Evolutionary conservation across 2,888 invertebrate species (phyloP), one percentile per base, ranked within the genome.

Genomic region (Lasioglossum pauxillum): DNA sequence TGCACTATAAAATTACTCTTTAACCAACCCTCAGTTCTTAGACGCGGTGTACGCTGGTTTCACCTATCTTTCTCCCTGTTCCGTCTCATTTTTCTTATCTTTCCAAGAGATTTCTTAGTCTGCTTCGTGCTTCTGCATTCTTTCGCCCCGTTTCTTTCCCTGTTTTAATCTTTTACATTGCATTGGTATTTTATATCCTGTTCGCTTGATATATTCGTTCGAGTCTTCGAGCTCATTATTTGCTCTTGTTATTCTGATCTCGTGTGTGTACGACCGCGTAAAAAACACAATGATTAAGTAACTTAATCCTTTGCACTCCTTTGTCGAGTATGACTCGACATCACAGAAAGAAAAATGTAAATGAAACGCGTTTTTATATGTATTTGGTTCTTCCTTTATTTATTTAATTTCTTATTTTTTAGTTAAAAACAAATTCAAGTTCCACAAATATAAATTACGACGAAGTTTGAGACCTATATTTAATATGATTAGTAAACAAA

Each of bases 1-100:
- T 86, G 87, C 90, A 90, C 90, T 92, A 93, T 93, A 92, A 94
- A 94, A 93, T 93, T 92, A 92, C 89, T 88, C 88, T 89, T 78
- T 74, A 75, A 78, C 64, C 77, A 71, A 12, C 73, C 82, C 76
- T 77, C 75, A 31, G 57, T 23, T 19, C 53, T 35, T 64, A 19
- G 41, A 27, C 73, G 41, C 64, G 23, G 27, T 76, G 16, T 67
- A 5, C 46, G 53, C 49, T 31, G 41, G 44, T 57, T 35, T 16
- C 27, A 60, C 35, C 46, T 38, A 31, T 27, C n/a, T 41, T 71
- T 46, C n/a, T 57, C 16, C 8, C 5, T 16, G 31, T 46, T 27
- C 12, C 38, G 5, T 60, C 27, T 23, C 41, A 10, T n/a, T n/a
- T 75, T 41, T 76, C 60, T 64, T 14, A 41, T 44, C 44, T 72